Evolutionary conservation across 1,140 invertebrate genomes (phyloP), one percentile per base, ranked within the genome.

Genomic region (Hormaphis cornu): DNA sequence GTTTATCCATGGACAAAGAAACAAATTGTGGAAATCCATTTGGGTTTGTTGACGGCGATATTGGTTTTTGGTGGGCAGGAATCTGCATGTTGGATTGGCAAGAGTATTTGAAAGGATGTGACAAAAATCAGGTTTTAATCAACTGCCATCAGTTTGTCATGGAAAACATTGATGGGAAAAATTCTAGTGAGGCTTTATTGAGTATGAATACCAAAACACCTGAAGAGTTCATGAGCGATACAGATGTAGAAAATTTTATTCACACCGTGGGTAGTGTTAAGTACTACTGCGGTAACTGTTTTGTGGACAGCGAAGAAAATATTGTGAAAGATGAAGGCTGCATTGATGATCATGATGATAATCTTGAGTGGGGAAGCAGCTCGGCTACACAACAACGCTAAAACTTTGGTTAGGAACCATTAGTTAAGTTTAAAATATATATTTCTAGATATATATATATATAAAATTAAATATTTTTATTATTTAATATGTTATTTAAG

Each of bases 31-130:
- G 37, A n/a, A 72, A 72, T 48, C 54, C 69, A 20, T 72, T 72
- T 30, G 28, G 46, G 7, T 72, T 72, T 63, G 20, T 26, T 8
- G 69, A 72, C 42, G 71, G 71, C 35, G 71, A 72, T 33, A 50
- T 72, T 22, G 71, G 71, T 14, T 72, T 44, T 16, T 72, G 71
- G 71, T 72, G 71, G 71, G 71, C 71, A n/a, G 71, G 71, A 70
- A 58, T 72, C 6, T 70, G 59, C 28, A 72, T 72, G 37, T 40
- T 72, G 24, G 71, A 72, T 16, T 72, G 71, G 71, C 53, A 61
- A 48, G 48, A 70, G 12, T 70, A 71, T 18, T 20, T 61, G n/a
- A 50, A 70, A 33, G 30, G 30, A 24, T 22, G 16, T 2, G 18
- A 24, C 12, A 50, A 66, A 50, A 66, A n/a, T 18, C n/a, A 48